phyloP scores from a whole-genome alignment of 2,113 vertebrate species.

The Proteles cristata region DNA sequence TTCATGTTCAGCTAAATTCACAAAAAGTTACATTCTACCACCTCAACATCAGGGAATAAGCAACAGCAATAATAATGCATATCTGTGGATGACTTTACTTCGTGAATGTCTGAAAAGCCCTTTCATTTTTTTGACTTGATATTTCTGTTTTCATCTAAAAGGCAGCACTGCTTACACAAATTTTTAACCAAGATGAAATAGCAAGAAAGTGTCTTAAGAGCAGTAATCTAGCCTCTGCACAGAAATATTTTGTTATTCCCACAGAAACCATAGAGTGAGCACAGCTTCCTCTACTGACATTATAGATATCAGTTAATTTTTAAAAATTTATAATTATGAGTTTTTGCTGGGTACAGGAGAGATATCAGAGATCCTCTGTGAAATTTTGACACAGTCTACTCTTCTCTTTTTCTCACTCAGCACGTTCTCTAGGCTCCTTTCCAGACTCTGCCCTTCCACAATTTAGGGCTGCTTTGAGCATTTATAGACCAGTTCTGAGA shows the following conservation, averaged over 20 bases:
- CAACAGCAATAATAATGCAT: not conserved
- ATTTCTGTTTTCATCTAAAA: not conserved
- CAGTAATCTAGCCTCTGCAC: not conserved
- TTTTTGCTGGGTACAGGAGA: not conserved
- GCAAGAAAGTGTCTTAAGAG: not conserved
- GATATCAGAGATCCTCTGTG: not conserved
- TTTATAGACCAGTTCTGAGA: not conserved
- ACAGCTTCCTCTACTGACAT: not conserved
- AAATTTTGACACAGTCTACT: not conserved
- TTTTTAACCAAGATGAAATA: constrained; percentile 23
- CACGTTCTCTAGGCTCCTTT: not conserved
- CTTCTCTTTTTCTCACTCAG: not conserved
- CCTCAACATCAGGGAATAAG: not conserved
- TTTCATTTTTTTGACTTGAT: not conserved
- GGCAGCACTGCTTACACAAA: not conserved
- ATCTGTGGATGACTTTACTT: not conserved
- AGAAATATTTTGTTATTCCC: not conserved
- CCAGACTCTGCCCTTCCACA: not conserved
- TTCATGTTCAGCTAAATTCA: constrained; percentile 5
- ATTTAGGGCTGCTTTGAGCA: not conserved
- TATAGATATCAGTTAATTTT: constrained; percentile 21
- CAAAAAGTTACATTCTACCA: not conserved
- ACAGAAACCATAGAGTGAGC: constrained; percentile 1
- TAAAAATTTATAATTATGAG: not conserved
- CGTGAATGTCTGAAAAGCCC: not conserved